Conservation (phyloP, 92 coral and sea anemone genomes). For the Porites lobata region DNA sequence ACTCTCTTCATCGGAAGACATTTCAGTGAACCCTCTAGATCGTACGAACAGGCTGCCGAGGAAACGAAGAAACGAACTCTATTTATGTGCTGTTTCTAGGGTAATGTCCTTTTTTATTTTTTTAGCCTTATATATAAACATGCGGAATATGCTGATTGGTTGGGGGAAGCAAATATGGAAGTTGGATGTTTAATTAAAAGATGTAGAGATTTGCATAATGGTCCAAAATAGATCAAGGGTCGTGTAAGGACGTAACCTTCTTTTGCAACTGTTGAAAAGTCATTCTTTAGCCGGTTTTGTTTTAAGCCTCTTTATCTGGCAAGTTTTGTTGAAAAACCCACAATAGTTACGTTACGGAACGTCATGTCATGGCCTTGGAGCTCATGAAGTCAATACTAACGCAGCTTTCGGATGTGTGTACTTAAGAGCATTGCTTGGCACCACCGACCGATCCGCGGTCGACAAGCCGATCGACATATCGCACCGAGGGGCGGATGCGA, state of each 20-base stretch:
- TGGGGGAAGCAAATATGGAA: neutral
- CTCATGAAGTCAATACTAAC: too few species aligned
- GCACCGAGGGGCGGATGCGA: too few species aligned
- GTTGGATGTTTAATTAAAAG: slow-evolving; percentile 6
- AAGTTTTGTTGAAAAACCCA: too few species aligned
- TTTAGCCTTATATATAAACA: slow-evolving; percentile 9
- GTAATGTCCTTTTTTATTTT: slow-evolving; percentile 11
- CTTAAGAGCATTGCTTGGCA: too few species aligned
- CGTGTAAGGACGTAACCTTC: neutral
- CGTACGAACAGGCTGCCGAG: neutral
- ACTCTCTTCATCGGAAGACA: slow-evolving; percentile 97
- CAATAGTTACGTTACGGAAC: too few species aligned
- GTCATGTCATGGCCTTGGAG: too few species aligned
- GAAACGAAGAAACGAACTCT: neutral
- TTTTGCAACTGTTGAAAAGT: too few species aligned
- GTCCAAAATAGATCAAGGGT: neutral
- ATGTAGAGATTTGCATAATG: slow-evolving; percentile 34
- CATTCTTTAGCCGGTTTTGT: too few species aligned
- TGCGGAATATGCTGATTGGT: slow-evolving; percentile 13
- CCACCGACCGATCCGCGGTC: too few species aligned
- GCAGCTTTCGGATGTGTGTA: too few species aligned
- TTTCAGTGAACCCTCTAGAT: neutral
- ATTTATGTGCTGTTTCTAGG: slow-evolving; percentile 45
- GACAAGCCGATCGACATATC: too few species aligned
- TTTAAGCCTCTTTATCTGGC: too few species aligned